A percentile compares a stretch with the other conserved stretches of the same genome.
Conservation (phyloP, 1,140 invertebrate genomes). For the Tetranychus cinnabarinus region DNA sequence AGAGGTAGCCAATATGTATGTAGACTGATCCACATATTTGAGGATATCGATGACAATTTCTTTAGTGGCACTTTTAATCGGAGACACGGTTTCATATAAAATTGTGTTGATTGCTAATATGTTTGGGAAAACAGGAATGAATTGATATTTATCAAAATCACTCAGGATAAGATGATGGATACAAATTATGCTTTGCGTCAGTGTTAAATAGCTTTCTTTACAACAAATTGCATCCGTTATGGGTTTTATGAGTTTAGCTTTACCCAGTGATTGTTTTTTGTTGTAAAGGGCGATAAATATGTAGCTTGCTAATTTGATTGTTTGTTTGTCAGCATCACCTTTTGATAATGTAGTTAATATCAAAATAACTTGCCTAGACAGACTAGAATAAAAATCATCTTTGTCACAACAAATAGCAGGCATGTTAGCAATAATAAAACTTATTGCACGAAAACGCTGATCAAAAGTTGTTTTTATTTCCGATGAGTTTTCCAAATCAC, state of each 20-base stretch:
- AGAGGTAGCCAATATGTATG: neutral
- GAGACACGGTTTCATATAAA: neutral
- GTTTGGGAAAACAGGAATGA: neutral
- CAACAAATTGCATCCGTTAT: neutral
- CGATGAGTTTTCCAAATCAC: constrained; percentile 3
- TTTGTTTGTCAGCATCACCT: neutral
- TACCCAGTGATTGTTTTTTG: neutral
- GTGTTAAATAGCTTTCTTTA: neutral
- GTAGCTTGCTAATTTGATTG: neutral
- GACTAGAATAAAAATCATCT: neutral
- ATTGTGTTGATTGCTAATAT: neutral
- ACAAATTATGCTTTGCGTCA: neutral
- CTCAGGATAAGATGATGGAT: neutral
- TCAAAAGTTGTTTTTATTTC: neutral
- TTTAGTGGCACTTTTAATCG: neutral
- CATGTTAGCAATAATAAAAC: neutral
- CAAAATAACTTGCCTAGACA: neutral
- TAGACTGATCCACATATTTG: neutral
- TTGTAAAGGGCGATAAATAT: neutral
- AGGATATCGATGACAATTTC: neutral
- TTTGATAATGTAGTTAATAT: neutral
- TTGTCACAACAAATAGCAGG: neutral
- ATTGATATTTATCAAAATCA: neutral
- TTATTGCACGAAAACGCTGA: neutral
- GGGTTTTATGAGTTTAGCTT: neutral